Percentiles rank a stretch among this genome's conserved stretches.
phyloP scores from a whole-genome alignment of 2,797 vertebrate species.

The Nannoperca australis region DNA sequence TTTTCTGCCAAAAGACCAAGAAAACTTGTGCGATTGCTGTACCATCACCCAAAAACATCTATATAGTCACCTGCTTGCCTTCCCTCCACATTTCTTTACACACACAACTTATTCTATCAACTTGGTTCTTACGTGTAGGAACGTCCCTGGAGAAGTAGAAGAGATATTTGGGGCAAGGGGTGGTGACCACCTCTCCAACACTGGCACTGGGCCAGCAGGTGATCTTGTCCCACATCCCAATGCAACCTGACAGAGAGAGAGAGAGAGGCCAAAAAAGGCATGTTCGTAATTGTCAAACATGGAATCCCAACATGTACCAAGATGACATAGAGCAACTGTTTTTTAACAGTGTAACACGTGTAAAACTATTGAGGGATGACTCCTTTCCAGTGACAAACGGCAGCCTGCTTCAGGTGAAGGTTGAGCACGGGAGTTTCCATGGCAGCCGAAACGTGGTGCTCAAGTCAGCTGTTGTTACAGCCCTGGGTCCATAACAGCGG shows the following conservation, averaged over 20 bases:
- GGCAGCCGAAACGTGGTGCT: slow-evolving; percentile 51
- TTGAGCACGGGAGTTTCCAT: slow-evolving; percentile 59
- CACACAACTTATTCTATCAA: not conserved
- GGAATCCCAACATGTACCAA: not conserved
- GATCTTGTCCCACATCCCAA: slow-evolving; percentile 91
- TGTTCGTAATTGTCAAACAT: not conserved
- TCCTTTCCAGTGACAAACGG: slow-evolving; percentile 21
- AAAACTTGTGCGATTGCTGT: not conserved
- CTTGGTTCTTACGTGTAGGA: slow-evolving; percentile 82
- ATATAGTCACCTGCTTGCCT: too few relatives aligned
- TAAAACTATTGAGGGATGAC: not conserved
- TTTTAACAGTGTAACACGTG: not conserved
- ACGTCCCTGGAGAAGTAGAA: slow-evolving; percentile 82
- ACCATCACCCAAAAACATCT: not conserved
- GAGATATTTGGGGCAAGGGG: slow-evolving; percentile 90
- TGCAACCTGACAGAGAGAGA: slow-evolving; percentile 85
- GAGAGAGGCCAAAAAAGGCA: not conserved
- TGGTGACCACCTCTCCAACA: slow-evolving; percentile 88
- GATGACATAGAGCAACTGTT: not conserved
- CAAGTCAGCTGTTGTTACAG: slow-evolving; percentile 32
- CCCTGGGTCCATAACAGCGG: slow-evolving; percentile 36
- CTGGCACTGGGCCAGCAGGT: slow-evolving; percentile 92
- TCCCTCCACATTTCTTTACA: not conserved
- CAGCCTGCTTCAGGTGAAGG: slow-evolving; percentile 30
- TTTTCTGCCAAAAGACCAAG: too few relatives aligned